Percentiles rank a stretch among this genome's conserved stretches.
Conservation (phyloP, 92 coral and sea anemone genomes). For the Parazoanthus atlanticus region DNA sequence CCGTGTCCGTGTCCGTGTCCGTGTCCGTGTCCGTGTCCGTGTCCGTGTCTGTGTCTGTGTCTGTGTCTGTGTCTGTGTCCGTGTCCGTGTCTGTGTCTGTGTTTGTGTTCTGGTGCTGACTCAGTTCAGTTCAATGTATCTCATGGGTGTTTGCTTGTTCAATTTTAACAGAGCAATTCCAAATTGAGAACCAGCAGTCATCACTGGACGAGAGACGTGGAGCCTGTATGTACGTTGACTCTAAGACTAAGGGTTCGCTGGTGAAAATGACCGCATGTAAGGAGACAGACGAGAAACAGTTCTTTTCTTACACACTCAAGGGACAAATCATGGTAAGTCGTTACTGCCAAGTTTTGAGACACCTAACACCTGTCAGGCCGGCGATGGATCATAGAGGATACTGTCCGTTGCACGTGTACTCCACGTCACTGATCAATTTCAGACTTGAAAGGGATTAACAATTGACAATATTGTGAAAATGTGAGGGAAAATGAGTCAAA, state of each 20-base stretch:
- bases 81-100: no score
- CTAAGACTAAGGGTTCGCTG: slow-evolving; percentile 68
- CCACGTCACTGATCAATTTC: no score
- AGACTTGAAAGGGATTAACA: no score
- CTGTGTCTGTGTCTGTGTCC: neutral
- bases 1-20: no score
- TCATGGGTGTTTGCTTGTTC: neutral
- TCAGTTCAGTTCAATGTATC: neutral
- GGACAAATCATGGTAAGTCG: slow-evolving; percentile 89
- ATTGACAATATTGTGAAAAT: no score
- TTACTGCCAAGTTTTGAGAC: no score
- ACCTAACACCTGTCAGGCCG: no score
- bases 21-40: no score
- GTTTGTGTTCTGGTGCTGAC: neutral
- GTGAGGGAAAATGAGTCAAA: no score
- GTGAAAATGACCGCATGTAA: slow-evolving; percentile 95
- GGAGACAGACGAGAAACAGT: slow-evolving; percentile 81
- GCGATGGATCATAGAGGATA: no score
- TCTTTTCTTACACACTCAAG: slow-evolving; percentile 85
- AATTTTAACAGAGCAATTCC: slow-evolving; percentile 66
- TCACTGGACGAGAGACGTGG: slow-evolving; percentile 89
- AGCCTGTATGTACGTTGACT: slow-evolving; percentile 86
- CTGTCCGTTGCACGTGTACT: no score
- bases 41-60: no score
- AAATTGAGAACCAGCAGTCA: slow-evolving; percentile 94